phyloP scores from a whole-genome alignment of 2,797 vertebrate genomes.

The Loriculus beryllinus region DNA sequence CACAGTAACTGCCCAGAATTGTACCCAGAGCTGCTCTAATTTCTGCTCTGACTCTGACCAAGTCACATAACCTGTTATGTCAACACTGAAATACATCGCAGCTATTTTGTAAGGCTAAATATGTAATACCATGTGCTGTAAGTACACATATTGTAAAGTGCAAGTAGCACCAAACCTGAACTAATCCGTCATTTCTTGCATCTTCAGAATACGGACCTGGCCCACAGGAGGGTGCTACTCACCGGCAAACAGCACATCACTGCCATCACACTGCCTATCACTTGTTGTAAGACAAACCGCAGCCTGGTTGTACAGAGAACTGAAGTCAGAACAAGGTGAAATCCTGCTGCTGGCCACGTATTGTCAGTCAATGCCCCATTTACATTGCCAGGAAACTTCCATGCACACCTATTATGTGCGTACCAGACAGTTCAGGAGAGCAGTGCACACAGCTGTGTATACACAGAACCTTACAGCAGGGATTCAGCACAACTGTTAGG shows the following conservation, averaged over 20 bases:
- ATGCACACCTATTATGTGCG: rapidly evolving
- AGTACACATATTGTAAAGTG: rapidly evolving
- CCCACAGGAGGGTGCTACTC: slow-evolving; percentile 22
- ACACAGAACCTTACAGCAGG: rapidly evolving
- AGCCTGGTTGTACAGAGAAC: neutral
- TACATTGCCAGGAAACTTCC: neutral
- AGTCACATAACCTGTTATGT: neutral
- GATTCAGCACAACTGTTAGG: neutral
- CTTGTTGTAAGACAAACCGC: neutral
- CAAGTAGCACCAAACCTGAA: neutral
- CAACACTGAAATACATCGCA: neutral
- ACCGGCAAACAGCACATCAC: rapidly evolving
- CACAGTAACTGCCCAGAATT: neutral
- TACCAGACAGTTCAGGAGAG: rapidly evolving
- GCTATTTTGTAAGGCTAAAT: neutral
- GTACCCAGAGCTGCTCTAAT: neutral
- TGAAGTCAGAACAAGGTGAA: rapidly evolving
- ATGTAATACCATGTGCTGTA: rapidly evolving
- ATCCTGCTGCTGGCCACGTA: neutral
- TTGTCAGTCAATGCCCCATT: rapidly evolving
- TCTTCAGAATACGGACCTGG: neutral
- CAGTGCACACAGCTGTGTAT: rapidly evolving
- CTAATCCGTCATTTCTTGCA: neutral
- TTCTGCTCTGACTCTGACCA: neutral
- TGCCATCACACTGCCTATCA: rapidly evolving